phyloP scores from a whole-genome alignment of 2,888 invertebrate species.

The Cantharis lateralis region DNA sequence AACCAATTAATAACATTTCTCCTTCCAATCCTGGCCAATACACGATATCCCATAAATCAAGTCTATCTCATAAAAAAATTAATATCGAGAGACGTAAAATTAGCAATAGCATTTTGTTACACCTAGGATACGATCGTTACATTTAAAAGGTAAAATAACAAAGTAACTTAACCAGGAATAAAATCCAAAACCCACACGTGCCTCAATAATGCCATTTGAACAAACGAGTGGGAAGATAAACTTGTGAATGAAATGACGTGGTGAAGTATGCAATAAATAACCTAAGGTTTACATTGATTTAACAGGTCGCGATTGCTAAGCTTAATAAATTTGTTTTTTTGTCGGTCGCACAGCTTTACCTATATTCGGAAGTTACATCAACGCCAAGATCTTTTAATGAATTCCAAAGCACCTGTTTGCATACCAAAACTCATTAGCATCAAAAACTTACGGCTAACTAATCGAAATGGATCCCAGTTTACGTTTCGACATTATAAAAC shows the following conservation, averaged over 20 bases:
- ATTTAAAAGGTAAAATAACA: neutral
- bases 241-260: constrained; percentile 25
- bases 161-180: neutral
- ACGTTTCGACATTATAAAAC: constrained; percentile 4
- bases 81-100: neutral
- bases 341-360: neutral
- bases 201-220: constrained; percentile 5
- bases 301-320: constrained; percentile 11
- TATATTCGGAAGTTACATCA: constrained; percentile 15
- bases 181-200: constrained; percentile 12
- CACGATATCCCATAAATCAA: neutral
- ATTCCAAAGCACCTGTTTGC: constrained; percentile 27
- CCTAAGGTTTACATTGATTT: constrained; percentile 12
- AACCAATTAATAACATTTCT: neutral
- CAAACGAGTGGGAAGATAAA: constrained; percentile 15
- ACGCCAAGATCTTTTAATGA: constrained; percentile 17
- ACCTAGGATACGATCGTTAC: neutral
- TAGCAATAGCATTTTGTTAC: neutral
- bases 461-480: constrained; percentile 17
- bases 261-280: constrained; percentile 10
- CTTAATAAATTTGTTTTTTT: constrained; percentile 5
- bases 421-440: constrained; percentile 23
- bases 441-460: constrained; percentile 21
- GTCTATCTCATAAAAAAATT: neutral
- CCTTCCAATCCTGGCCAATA: neutral